These are phyloP conservation scores for Drosophila villosipedis DNA, from an alignment of 2,888 invertebrate genomes.

Conservation along the genomic window DNA sequence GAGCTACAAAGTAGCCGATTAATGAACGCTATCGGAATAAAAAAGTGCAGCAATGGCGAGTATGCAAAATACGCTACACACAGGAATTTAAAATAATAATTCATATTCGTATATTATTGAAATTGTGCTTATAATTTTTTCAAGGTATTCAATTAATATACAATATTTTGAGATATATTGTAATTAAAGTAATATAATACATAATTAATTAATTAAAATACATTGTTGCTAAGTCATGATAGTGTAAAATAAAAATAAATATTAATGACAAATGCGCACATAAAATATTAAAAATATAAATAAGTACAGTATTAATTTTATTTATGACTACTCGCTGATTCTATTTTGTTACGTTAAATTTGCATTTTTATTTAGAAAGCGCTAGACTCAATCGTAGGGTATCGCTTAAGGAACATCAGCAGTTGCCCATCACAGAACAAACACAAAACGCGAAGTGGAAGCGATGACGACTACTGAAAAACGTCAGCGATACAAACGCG, in stretches of 20 bases:
- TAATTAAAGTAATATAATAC: background rate
- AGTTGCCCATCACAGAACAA: slow-evolving; percentile 41
- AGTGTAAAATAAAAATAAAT: background rate
- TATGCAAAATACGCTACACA: slow-evolving; percentile 24
- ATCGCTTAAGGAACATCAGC: slow-evolving; percentile 24
- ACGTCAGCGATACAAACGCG: slow-evolving; percentile 59
- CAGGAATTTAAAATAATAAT: background rate
- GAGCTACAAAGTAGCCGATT: slow-evolving; percentile 54
- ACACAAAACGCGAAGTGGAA: slow-evolving; percentile 30
- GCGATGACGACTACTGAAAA: slow-evolving; percentile 51
- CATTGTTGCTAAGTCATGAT: background rate
- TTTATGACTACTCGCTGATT: background rate
- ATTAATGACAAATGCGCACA: background rate
- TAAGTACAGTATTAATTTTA: background rate
- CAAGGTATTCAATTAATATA: too few species aligned
- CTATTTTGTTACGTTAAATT: background rate
- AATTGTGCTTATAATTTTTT: background rate
- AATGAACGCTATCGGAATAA: slow-evolving; percentile 35
- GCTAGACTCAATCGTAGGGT: slow-evolving; percentile 24
- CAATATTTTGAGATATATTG: background rate
- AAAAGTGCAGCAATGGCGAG: slow-evolving; percentile 10
- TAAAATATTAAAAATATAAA: background rate
- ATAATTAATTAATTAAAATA: background rate
- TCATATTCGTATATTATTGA: background rate
- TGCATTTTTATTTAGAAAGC: background rate